These are phyloP conservation scores for Chrysodeixis includens DNA, from an alignment of 2,888 invertebrate species.

Conservation along the genomic window DNA sequence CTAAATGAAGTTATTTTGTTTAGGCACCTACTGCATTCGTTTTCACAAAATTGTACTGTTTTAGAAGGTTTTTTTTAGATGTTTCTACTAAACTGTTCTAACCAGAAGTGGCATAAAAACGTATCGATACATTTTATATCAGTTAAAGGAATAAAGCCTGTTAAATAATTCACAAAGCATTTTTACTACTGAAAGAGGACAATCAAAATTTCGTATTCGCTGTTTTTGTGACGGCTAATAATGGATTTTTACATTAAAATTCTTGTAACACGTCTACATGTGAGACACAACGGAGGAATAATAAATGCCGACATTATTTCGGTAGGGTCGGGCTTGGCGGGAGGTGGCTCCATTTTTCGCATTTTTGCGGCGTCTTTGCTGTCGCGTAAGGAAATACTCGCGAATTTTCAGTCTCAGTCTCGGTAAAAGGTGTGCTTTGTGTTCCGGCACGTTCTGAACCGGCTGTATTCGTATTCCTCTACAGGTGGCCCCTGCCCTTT, in stretches of 20 bases:
- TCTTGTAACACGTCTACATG: slow-evolving; percentile 56
- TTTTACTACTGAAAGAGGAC: slow-evolving; percentile 19
- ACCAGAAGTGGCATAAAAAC: neutral
- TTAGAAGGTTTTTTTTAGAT: neutral
- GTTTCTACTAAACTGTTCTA: neutral
- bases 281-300: slow-evolving; percentile 61
- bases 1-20: slow-evolving; percentile 47
- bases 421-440: slow-evolving; percentile 76
- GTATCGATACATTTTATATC: slow-evolving; percentile 15
- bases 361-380: slow-evolving; percentile 78
- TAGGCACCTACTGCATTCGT: slow-evolving; percentile 11
- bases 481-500: slow-evolving; percentile 72
- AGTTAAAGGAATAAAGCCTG: slow-evolving; percentile 50
- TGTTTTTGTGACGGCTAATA: slow-evolving; percentile 59
- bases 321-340: slow-evolving; percentile 51
- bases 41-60: slow-evolving; percentile 3
- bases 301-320: slow-evolving; percentile 68
- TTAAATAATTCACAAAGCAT: slow-evolving; percentile 32
- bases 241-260: slow-evolving; percentile 61
- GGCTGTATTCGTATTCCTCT: slow-evolving; percentile 69
- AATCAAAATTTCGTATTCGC: slow-evolving; percentile 44
- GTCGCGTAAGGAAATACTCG: slow-evolving; percentile 70
- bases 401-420: slow-evolving; percentile 71
- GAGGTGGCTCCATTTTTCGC: slow-evolving; percentile 69
- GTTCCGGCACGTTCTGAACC: slow-evolving; percentile 67